phyloP scores from a whole-genome alignment of 2,113 vertebrate species.

The Periophthalmus modestus region DNA sequence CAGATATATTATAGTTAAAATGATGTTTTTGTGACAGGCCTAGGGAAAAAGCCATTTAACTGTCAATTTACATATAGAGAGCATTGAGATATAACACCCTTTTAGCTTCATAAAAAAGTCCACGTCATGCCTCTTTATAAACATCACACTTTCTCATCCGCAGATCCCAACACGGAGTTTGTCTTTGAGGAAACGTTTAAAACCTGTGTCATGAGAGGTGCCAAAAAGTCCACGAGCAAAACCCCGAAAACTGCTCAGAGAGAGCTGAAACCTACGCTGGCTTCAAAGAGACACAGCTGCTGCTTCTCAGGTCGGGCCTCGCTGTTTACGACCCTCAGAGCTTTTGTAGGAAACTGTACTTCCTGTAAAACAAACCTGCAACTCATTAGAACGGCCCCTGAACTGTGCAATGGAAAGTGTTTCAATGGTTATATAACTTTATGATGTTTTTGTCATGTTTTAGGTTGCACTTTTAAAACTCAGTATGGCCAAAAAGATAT shows the following conservation, averaged over 20 bases:
- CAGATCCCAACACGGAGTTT: conserved; percentile 87
- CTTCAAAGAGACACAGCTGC: conserved; percentile 89
- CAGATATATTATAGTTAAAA: too few relatives aligned
- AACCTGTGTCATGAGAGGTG: conserved; percentile 82
- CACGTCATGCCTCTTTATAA: background rate
- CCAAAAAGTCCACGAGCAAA: conserved; percentile 81
- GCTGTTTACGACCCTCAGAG: background rate
- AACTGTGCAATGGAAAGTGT: background rate
- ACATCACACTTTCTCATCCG: background rate
- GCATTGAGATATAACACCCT: background rate
- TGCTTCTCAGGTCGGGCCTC: conserved; percentile 85
- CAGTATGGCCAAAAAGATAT: conserved; percentile 98
- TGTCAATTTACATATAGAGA: too few relatives aligned
- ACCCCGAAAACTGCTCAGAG: conserved; percentile 83
- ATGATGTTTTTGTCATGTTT: background rate
- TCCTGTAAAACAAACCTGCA: conserved; percentile 12
- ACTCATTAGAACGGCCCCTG: background rate
- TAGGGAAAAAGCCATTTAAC: too few relatives aligned
- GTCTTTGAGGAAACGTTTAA: conserved; percentile 92
- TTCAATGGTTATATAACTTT: background rate
- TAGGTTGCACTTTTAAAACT: conserved; percentile 97
- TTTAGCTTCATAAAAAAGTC: background rate
- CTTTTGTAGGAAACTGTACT: conserved; percentile 4
- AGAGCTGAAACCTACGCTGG: conserved; percentile 77
- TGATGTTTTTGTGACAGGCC: too few relatives aligned